These are phyloP conservation scores for Oreocharis arfaki DNA, from an alignment of 2,113 vertebrate genomes.

Conservation along the genomic window DNA sequence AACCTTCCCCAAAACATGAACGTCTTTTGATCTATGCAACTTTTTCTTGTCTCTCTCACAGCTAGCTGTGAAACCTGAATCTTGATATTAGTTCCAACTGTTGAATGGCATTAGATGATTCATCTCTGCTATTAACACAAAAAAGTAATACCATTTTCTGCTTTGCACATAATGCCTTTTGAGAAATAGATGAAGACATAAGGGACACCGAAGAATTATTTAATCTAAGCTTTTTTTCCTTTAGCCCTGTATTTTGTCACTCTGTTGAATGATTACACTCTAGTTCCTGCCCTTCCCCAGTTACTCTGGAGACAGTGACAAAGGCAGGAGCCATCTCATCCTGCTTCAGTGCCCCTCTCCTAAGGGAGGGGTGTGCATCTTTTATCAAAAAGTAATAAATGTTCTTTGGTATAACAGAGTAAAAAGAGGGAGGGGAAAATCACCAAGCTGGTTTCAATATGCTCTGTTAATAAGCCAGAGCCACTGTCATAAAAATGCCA, in stretches of 20 bases:
- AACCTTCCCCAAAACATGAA: neutral
- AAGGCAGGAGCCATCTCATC: neutral
- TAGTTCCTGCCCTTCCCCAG: neutral
- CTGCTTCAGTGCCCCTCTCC: neutral
- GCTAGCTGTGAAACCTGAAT: neutral
- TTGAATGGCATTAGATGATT: slow-evolving; percentile 34
- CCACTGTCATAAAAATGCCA: neutral
- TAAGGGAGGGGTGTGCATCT: neutral
- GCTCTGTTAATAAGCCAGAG: neutral
- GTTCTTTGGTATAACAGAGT: neutral
- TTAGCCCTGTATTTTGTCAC: neutral
- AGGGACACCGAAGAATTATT: slow-evolving; percentile 41
- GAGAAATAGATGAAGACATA: slow-evolving; percentile 58
- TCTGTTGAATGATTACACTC: neutral
- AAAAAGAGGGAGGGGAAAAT: neutral
- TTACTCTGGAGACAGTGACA: neutral
- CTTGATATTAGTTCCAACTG: neutral
- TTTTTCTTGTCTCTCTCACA: neutral
- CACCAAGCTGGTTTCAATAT: neutral
- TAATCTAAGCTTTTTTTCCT: slow-evolving; percentile 20
- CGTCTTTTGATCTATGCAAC: neutral
- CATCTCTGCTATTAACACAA: slow-evolving; percentile 38
- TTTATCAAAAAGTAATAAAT: neutral
- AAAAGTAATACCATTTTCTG: slow-evolving; percentile 46
- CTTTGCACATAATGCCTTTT: slow-evolving; percentile 45